These are phyloP conservation scores for Crax fasciolata DNA, from an alignment of 2,797 vertebrate species.

Conservation along the genomic window DNA sequence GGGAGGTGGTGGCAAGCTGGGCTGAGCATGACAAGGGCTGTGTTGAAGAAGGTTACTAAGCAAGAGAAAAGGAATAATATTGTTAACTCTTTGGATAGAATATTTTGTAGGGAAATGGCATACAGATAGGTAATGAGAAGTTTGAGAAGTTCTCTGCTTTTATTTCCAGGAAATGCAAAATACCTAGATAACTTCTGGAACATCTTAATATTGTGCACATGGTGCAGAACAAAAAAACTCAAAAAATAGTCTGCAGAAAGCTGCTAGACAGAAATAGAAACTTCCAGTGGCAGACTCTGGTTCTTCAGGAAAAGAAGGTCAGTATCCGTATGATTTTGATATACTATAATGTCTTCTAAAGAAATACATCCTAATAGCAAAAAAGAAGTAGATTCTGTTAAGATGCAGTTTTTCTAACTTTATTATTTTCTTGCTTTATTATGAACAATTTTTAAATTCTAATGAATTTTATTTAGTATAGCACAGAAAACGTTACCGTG, in stretches of 20 bases:
- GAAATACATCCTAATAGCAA: background rate
- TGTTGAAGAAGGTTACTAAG: background rate
- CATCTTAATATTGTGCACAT: background rate
- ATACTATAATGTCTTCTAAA: background rate
- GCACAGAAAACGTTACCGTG: background rate
- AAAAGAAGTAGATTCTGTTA: background rate
- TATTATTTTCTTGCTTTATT: background rate
- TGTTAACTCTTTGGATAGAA: background rate
- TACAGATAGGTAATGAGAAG: background rate
- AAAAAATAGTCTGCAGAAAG: background rate
- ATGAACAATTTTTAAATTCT: background rate
- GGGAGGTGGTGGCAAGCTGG: background rate
- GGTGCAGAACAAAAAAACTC: background rate
- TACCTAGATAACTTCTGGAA: background rate
- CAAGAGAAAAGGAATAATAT: background rate
- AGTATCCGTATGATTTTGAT: background rate
- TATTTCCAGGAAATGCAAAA: background rate
- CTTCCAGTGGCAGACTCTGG: background rate
- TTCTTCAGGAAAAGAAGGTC: background rate
- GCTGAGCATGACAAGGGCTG: background rate
- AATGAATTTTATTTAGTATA: background rate
- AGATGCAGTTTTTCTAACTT: background rate
- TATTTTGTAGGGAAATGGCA: background rate
- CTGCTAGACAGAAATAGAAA: background rate
- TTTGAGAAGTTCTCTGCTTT: background rate